These are phyloP conservation scores for Epicauta chinensis DNA, from an alignment of 1,140 invertebrate genomes.

Conservation along the genomic window DNA sequence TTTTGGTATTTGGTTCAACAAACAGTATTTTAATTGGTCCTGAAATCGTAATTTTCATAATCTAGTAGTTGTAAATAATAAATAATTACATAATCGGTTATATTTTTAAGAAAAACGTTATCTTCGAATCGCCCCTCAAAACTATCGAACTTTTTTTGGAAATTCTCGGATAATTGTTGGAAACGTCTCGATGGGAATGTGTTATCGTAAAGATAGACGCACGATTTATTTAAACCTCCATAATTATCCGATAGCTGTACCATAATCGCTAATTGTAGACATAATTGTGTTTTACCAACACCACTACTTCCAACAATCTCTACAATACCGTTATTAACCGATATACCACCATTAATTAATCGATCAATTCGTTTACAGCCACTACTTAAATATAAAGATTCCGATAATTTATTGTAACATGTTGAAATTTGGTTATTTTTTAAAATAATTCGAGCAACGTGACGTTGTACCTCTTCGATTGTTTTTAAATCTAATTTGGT, in stretches of 20 bases:
- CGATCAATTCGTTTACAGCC: slow-evolving; percentile 58
- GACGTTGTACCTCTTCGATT: slow-evolving; percentile 5
- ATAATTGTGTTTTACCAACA: slow-evolving; percentile 79
- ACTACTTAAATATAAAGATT: slow-evolving; percentile 42
- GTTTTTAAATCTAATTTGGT: slow-evolving; percentile 9
- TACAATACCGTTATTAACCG: slow-evolving; percentile 59
- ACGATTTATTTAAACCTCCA: slow-evolving; percentile 40
- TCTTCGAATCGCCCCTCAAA: slow-evolving; percentile 38
- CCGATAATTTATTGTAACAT: slow-evolving; percentile 1
- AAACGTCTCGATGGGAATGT: slow-evolving; percentile 65
- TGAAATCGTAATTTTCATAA: slow-evolving; percentile 33
- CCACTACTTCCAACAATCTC: slow-evolving; percentile 80
- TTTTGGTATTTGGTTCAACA: slow-evolving; percentile 47
- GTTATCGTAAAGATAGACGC: slow-evolving; percentile 70
- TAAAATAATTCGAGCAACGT: slow-evolving; percentile 10
- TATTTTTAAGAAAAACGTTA: slow-evolving; percentile 37
- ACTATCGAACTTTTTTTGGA: slow-evolving; percentile 39
- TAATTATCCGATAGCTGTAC: slow-evolving; percentile 36
- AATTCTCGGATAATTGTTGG: slow-evolving; percentile 44
- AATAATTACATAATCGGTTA: slow-evolving; percentile 49
- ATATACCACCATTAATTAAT: slow-evolving; percentile 64
- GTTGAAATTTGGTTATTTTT: slow-evolving; percentile 35
- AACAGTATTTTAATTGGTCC: slow-evolving; percentile 53
- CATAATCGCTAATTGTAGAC: slow-evolving; percentile 60
- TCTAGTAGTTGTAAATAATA: background rate